Base-by-base conservation (phyloP, 1,140 invertebrate species). In the Brachionus calyciflorus region DNA sequence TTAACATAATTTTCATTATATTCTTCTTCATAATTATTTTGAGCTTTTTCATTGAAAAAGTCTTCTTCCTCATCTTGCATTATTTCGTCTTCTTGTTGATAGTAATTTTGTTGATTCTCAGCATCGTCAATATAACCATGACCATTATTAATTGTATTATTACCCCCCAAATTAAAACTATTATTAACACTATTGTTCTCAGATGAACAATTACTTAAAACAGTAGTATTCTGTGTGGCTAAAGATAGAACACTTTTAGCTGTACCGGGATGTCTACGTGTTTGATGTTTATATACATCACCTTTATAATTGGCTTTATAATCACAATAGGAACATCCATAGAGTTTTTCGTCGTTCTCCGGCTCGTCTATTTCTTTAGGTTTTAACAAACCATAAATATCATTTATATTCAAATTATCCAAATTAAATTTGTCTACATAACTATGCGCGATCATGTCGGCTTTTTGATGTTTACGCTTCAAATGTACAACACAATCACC, bases 291-390 rank as follows among this genome's bases (percentile, higher is more conserved):
- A 14, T 48, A 60, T 9, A 77, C 76, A 24, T 77, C 76, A 3
- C 76, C 76, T 24, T 55, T 44, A 37, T 77, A 77, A 33, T 65
- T 77, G 19, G 76, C 51, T 37, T 46, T 60, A 28, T 77, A 77
- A 28, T 77, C 76, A 14, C 76, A 77, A 37, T 77, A 77, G 2
- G 76, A 21, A 48, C 76, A 77, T 3, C 76, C 76, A 49, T 57
- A 77, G 21, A 48, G 19, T 17, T 60, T 60, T 30, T 55, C 49
- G 6, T 55, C 49, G 12, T 76, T 55, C 2, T 76, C 73, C 14
- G 24, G 55, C 21, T 76, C 73, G 12, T 76, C 73, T 40, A 41
- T 55, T 41, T 73, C 46, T 40, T 73, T 73, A 0, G 69, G 69
- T 26, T 73, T 73, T 12, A 73, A 33, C 46, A 73, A n/a, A 30